Base-by-base conservation (phyloP, 2,113 vertebrate species). In the Bos javanicus region DNA sequence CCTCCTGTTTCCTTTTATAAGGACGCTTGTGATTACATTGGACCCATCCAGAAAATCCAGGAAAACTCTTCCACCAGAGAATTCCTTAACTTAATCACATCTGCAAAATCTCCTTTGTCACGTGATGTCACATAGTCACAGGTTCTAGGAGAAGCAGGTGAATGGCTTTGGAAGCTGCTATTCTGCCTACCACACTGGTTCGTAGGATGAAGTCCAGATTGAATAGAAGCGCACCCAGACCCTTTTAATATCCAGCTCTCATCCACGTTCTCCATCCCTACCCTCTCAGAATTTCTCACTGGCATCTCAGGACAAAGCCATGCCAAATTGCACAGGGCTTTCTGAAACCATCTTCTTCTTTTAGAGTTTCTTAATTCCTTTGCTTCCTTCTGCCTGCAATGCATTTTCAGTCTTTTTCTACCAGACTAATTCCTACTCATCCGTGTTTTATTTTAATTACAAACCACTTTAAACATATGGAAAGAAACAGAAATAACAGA, bases 401-500 rank as follows among this genome's bases (percentile, higher is more conserved):
- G 78, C 86, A 87, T 93, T 91, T 92, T 91, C 82, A 80, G 54
- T 59, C 56, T 81, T 97, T 98, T 97, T 97, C 96, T 97, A 90
- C 78, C 46, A 97, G 96, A 97, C 86, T 96, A 97, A 97, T 96
- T 98, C 95, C 89, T 96, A 97, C 78, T 95, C 96, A 98, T 95
- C 95, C 62, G 12, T 98, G 95, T 67, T 98, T 95, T 94, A 93
- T 93, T 97, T 98, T 98, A 98, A 98, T 98, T 98, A 96, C 89
- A 95, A 96, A 97, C 46, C 97, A 92, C 60, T 97, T 96, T 95
- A 64, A 96, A 93, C 97, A 98, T 98, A 97, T 96, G 98, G 97
- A 81, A 97, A 94, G 93, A 92, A 90, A 81, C 4, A 93, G 96
- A 93, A 97, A 94, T 93, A 95, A 94, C 89, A 87, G 83, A 97